These are phyloP conservation scores for Leucozona laternaria DNA, from an alignment of 2,888 invertebrate species.

Conservation along the genomic window DNA sequence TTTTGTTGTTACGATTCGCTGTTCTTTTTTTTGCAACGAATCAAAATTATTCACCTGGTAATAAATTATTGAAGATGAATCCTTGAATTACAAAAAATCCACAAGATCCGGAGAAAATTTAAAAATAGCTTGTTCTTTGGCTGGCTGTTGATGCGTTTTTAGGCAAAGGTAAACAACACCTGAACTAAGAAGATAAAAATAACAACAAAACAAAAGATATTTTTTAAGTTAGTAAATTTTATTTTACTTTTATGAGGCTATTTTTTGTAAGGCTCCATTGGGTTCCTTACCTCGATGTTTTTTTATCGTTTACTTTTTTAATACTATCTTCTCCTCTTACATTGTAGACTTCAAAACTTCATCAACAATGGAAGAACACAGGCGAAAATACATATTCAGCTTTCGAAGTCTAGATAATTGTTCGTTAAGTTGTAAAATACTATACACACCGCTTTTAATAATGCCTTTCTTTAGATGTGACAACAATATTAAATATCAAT, in stretches of 20 bases:
- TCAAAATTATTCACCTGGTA: constrained; percentile 51
- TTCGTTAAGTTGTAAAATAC: constrained; percentile 21
- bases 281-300: constrained; percentile 67
- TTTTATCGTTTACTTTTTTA: background rate
- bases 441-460: constrained; percentile 72
- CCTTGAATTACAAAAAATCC: constrained; percentile 74
- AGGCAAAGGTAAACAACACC: constrained; percentile 75
- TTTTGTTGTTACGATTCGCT: constrained; percentile 45
- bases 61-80: constrained; percentile 56
- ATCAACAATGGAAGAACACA: constrained; percentile 62
- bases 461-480: constrained; percentile 74
- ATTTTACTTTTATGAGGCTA: constrained; percentile 46
- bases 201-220: constrained; percentile 57
- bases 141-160: constrained; percentile 63
- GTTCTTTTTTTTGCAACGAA: constrained; percentile 46
- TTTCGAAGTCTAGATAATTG: constrained; percentile 37
- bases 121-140: constrained; percentile 64
- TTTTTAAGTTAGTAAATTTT: constrained; percentile 61
- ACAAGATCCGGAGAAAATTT: constrained; percentile 69
- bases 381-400: constrained; percentile 53
- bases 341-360: constrained; percentile 39
- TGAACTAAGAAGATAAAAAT: constrained; percentile 72
- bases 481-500: constrained; percentile 53
- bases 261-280: constrained; percentile 64
- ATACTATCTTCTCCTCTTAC: constrained; percentile 47